Evolutionary conservation across 2,888 invertebrate species (phyloP).

Genomic region (Cataglyphis altisquamis): DNA sequence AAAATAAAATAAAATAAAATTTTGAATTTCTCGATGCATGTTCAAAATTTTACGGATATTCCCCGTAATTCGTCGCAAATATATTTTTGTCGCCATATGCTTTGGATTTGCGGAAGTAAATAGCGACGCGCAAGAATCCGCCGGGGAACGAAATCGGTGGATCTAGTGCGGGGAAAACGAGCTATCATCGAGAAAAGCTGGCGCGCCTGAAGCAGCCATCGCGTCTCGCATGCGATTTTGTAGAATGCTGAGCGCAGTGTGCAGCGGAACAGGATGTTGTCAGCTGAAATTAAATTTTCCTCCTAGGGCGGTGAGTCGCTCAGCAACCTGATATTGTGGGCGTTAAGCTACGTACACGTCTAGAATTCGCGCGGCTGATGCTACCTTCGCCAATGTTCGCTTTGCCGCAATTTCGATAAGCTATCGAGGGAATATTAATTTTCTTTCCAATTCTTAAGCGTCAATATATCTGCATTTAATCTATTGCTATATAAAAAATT

Average conservation of each 20-base stretch:
- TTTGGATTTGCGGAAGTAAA: slow-evolving; percentile 42
- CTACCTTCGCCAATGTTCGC: slow-evolving; percentile 57
- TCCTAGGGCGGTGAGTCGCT: slow-evolving; percentile 76
- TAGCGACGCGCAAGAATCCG: slow-evolving; percentile 48
- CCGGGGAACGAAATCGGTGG: slow-evolving; percentile 58
- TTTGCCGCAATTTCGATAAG: slow-evolving; percentile 43
- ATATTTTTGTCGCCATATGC: slow-evolving; percentile 9
- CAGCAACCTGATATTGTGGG: slow-evolving; percentile 76
- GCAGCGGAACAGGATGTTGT: slow-evolving; percentile 77
- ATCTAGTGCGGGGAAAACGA: slow-evolving; percentile 51
- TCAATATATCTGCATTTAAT: not conserved
- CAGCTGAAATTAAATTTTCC: slow-evolving; percentile 79
- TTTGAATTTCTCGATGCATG: slow-evolving; percentile 4
- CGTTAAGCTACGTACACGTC: slow-evolving; percentile 75
- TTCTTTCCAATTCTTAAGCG: not conserved
- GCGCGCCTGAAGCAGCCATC: slow-evolving; percentile 59
- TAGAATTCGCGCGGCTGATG: slow-evolving; percentile 57
- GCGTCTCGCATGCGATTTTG: slow-evolving; percentile 76
- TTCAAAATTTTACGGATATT: not conserved
- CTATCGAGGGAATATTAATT: slow-evolving; percentile 23
- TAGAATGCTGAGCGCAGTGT: slow-evolving; percentile 77
- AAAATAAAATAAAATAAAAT: not conserved
- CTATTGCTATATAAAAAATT: not conserved
- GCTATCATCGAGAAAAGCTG: slow-evolving; percentile 66
- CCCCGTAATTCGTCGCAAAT: slow-evolving; percentile 4